Percentiles rank a stretch among this genome's conserved stretches.
Conservation (phyloP, 2,888 invertebrate genomes). For the Oithona nana region DNA sequence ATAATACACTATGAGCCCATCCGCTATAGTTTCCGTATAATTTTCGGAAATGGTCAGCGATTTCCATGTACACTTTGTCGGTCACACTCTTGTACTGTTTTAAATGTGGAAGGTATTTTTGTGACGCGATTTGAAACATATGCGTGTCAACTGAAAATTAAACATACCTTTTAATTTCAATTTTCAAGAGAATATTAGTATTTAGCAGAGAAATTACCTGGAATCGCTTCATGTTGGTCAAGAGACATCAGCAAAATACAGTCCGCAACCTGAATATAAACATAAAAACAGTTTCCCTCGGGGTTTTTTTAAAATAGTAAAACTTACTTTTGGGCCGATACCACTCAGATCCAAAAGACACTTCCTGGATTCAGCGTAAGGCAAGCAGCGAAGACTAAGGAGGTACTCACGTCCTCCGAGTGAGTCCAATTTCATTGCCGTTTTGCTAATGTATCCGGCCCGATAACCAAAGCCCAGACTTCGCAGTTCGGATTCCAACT, state of each 20-base stretch:
- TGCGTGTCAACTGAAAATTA: constrained; percentile 93
- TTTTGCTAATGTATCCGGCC: constrained; percentile 60
- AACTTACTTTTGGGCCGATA: constrained; percentile 67
- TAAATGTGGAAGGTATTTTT: constrained; percentile 58
- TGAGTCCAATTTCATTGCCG: constrained; percentile 45
- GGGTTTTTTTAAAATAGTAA: too few species aligned
- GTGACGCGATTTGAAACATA: constrained; percentile 70
- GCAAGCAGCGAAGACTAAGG: constrained; percentile 39
- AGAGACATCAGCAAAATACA: constrained; percentile 94
- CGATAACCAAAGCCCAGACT: constrained; percentile 37
- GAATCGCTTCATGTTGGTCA: constrained; percentile 65
- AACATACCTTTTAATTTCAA: too few species aligned
- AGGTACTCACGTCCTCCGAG: constrained; percentile 57
- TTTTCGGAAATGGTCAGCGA: constrained; percentile 55
- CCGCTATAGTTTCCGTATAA: constrained; percentile 73
- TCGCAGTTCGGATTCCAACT: constrained; percentile 51
- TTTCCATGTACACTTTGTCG: constrained; percentile 61
- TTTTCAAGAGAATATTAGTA: too few species aligned
- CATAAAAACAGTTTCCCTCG: too few species aligned
- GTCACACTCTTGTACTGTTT: constrained; percentile 54
- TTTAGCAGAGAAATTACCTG: too few species aligned
- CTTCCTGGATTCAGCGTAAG: constrained; percentile 50
- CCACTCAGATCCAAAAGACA: constrained; percentile 62
- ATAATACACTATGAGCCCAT: constrained; percentile 83
- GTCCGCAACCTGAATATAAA: constrained; percentile 79